Conservation (phyloP, 2,797 vertebrate species). For the Phoxinus dragarum region DNA sequence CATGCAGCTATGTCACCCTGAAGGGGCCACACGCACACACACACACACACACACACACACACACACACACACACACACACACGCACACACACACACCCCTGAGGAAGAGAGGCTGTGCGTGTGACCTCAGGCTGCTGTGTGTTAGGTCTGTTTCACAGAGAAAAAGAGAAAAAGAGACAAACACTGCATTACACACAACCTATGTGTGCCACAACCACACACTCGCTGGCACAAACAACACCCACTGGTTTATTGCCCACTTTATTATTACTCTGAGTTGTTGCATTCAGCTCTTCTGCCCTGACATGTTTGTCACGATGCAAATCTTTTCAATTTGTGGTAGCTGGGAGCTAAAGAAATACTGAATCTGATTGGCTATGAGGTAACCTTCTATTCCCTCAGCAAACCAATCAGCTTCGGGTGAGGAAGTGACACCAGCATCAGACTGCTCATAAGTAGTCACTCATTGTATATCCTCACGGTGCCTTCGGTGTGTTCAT, state of each 20-base stretch:
- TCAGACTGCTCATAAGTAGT: not conserved
- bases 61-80: not conserved
- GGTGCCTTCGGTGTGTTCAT: not conserved
- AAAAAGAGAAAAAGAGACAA: constrained; percentile 56
- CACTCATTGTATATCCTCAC: not conserved
- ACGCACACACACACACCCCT: constrained; percentile 6
- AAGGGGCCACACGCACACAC: no score
- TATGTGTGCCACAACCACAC: constrained; percentile 16
- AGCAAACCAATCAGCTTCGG: not conserved
- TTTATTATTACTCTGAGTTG: constrained; percentile 21
- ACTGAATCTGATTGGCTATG: constrained; percentile 16
- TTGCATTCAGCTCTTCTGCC: constrained; percentile 59
- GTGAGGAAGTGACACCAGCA: not conserved
- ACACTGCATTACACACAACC: constrained; percentile 51
- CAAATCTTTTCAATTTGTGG: constrained; percentile 57
- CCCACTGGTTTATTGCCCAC: constrained; percentile 32
- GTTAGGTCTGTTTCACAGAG: constrained; percentile 64
- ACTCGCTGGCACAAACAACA: constrained; percentile 46
- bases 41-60: no score
- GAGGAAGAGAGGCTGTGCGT: constrained; percentile 36
- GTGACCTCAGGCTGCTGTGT: constrained; percentile 64
- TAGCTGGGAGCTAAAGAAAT: constrained; percentile 27
- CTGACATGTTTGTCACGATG: constrained; percentile 62
- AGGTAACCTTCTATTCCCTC: not conserved
- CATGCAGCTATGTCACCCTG: no score